These are phyloP conservation scores for Trichopoda pennipes DNA, from an alignment of 2,888 invertebrate species.

Conservation along the genomic window DNA sequence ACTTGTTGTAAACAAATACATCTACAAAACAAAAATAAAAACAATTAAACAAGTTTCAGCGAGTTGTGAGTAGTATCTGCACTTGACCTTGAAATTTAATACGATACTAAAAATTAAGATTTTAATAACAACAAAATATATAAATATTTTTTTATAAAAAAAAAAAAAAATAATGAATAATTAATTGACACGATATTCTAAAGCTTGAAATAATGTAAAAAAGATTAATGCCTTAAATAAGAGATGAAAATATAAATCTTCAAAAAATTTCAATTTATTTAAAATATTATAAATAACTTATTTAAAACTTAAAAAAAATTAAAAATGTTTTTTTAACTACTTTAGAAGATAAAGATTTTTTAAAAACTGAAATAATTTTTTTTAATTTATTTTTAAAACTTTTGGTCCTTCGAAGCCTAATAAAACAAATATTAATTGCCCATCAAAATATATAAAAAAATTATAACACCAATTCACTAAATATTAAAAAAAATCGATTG, in stretches of 20 bases:
- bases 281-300: not conserved
- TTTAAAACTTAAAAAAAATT: not conserved
- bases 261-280: not conserved
- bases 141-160: slow-evolving; percentile 7
- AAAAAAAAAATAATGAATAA: slow-evolving; percentile 40
- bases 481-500: too few relatives aligned
- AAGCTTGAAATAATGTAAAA: slow-evolving; percentile 21
- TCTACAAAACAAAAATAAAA: too few relatives aligned
- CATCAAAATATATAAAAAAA: too few relatives aligned
- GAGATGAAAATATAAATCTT: not conserved
- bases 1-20: not conserved
- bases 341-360: too few relatives aligned
- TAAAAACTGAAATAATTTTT: too few relatives aligned
- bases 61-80: slow-evolving; percentile 35
- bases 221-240: slow-evolving; percentile 20
- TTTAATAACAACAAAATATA: slow-evolving; percentile 16
- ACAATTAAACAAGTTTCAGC: slow-evolving; percentile 50
- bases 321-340: not conserved
- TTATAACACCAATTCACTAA: too few relatives aligned
- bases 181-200: slow-evolving; percentile 49
- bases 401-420: too few relatives aligned
- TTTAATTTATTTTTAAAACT: too few relatives aligned
- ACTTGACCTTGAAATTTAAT: slow-evolving; percentile 66
- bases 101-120: slow-evolving; percentile 7
- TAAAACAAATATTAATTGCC: too few relatives aligned